Conservation (phyloP, 2,888 invertebrate genomes). For the Drosophila basisetae region DNA sequence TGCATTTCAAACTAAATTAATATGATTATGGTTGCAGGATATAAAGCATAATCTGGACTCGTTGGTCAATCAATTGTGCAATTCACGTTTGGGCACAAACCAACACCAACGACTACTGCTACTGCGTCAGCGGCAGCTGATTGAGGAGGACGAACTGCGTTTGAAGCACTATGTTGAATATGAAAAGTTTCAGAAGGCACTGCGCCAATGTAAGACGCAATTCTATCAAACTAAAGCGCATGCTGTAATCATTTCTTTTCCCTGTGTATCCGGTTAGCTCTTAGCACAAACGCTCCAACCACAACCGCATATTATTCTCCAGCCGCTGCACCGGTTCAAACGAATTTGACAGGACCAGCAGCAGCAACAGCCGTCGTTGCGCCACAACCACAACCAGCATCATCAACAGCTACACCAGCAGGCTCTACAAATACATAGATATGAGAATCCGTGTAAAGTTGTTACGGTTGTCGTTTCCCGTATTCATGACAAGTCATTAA, state of each 20-base stretch:
- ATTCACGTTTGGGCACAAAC: slow-evolving; percentile 84
- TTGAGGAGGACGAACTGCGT: slow-evolving; percentile 85
- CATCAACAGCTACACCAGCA: slow-evolving; percentile 63
- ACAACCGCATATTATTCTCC: slow-evolving; percentile 70
- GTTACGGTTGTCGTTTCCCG: slow-evolving; percentile 33
- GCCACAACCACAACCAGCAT: slow-evolving; percentile 49
- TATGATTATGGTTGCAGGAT: slow-evolving; percentile 69
- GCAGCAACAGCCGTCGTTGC: slow-evolving; percentile 41
- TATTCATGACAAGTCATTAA: slow-evolving; percentile 71
- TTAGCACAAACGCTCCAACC: slow-evolving; percentile 75
- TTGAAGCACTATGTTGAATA: slow-evolving; percentile 85
- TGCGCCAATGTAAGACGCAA: slow-evolving; percentile 80
- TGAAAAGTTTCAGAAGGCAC: slow-evolving; percentile 85
- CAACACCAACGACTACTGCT: slow-evolving; percentile 84
- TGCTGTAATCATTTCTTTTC: not conserved
- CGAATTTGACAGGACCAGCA: slow-evolving; percentile 65
- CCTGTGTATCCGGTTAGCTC: slow-evolving; percentile 43
- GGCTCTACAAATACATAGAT: slow-evolving; percentile 68
- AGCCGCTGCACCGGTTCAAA: slow-evolving; percentile 66
- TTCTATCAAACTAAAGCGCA: not conserved
- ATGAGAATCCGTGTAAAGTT: slow-evolving; percentile 37
- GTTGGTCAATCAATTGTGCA: slow-evolving; percentile 83
- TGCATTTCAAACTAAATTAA: not conserved
- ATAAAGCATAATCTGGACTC: slow-evolving; percentile 85
- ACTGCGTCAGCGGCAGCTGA: slow-evolving; percentile 84